Base-by-base conservation (phyloP, 2,113 vertebrate genomes). In the Mus musculus region DNA sequence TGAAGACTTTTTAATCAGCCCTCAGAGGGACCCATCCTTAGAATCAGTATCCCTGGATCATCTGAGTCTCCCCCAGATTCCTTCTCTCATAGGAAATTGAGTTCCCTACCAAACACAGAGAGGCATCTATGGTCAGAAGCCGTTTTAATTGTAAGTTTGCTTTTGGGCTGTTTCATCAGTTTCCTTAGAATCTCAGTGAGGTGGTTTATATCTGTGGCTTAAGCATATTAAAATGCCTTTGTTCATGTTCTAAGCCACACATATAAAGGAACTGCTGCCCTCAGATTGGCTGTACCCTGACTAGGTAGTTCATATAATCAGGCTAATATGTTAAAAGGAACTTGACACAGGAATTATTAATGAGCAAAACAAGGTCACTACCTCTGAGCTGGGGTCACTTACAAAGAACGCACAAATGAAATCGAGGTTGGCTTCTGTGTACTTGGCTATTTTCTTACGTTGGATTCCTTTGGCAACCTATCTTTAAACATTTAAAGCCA, bases 401-500 rank as follows among this genome's bases (percentile, higher is more conserved):
- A 98, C 97, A 98, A 98, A 98, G 98, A 98, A 98, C 98, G 96
- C 98, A 98, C 97, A 98, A 98, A 98, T 97, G 97, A 98, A 99
- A 98, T 98, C 98, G 98, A 98, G 98, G 98, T 98, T 98, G 98
- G 98, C 98, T 99, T 98, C 98, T 99, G 98, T 99, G 98, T 98
- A 98, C 98, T 98, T 98, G 98, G 98, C 98, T 98, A 98, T 99
- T 98, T 98, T 98, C 98, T 98, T 98, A 98, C 97, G 97, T 96
- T 98, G 98, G 98, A 98, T 98, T 98, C 98, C 98, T 99, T 98
- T 98, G 98, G 98, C 98, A 98, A 98, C 59, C 67, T 98, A 97
- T 98, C 98, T 99, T 99, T 98, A 99, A 98, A 98, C 98, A 99
- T 98, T 98, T 98, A 98, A 99, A 98, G 97, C 96, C 97, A 98